phyloP scores from a whole-genome alignment of 2,113 vertebrate genomes.

The Nymphicus hollandicus region DNA sequence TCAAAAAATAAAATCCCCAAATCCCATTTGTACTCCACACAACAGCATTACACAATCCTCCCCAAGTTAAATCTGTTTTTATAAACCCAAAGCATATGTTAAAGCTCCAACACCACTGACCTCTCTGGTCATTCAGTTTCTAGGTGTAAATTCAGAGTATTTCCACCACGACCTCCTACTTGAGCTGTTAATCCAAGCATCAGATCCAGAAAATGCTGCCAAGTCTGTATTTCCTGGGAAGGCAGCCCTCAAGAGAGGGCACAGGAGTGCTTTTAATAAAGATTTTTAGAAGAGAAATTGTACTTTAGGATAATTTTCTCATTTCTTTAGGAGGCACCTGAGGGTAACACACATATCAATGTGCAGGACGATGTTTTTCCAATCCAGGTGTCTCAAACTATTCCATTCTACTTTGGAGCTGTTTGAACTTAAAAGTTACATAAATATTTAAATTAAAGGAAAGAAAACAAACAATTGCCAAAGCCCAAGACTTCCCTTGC shows the following conservation, averaged over 20 bases:
- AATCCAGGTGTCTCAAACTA: not conserved
- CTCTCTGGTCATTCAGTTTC: not conserved
- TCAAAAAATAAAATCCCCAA: not conserved
- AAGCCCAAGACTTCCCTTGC: not conserved
- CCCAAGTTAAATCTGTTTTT: not conserved
- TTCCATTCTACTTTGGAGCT: not conserved
- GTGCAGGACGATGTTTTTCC: not conserved
- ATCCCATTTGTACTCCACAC: not conserved
- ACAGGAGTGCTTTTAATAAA: not conserved
- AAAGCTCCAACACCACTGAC: not conserved
- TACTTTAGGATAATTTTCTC: not conserved
- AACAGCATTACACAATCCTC: not conserved
- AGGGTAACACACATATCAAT: not conserved
- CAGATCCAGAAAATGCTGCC: not conserved
- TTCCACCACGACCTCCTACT: not conserved
- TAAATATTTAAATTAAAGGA: not conserved
- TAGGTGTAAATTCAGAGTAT: not conserved
- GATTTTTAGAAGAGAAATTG: not conserved
- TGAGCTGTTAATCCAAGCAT: not conserved
- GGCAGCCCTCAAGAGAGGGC: not conserved
- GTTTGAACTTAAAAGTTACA: not conserved
- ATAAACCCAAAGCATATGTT: not conserved
- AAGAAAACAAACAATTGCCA: not conserved
- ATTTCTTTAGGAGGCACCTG: not conserved
- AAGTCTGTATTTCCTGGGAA: not conserved